Evolutionary conservation across 2,113 vertebrate genomes (phyloP).

Genomic region (Corythaeola cristata): DNA sequence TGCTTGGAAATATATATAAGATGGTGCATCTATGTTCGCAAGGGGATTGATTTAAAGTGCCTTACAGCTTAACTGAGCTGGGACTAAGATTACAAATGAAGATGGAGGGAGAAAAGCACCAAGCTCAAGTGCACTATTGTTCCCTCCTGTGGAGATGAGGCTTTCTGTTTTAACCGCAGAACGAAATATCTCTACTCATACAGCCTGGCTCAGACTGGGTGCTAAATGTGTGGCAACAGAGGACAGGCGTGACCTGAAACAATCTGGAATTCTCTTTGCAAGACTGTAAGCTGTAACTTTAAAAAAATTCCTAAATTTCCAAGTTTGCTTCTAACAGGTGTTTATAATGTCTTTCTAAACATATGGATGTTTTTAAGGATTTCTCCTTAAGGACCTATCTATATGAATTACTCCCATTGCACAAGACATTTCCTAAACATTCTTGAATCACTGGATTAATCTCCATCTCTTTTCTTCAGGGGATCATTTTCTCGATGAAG

Average conservation of each 20-base stretch:
- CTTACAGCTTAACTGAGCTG: neutral
- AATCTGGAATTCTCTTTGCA: neutral
- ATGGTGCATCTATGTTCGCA: neutral
- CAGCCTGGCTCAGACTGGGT: neutral
- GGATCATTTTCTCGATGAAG: neutral
- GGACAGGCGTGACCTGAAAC: neutral
- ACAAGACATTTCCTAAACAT: constrained; percentile 29
- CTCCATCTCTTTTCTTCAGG: constrained; percentile 14
- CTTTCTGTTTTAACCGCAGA: neutral
- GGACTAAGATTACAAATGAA: neutral
- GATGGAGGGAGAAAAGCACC: neutral
- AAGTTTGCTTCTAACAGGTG: neutral
- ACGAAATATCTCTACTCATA: neutral
- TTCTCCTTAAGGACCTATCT: constrained; percentile 16
- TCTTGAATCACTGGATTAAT: constrained; percentile 2
- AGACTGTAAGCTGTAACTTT: neutral
- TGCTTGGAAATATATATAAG: neutral
- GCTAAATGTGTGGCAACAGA: neutral
- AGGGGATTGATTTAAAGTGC: neutral
- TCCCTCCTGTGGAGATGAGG: neutral
- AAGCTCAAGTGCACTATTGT: neutral
- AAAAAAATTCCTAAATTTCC: neutral
- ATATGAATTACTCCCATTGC: constrained; percentile 23
- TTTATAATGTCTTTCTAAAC: constrained; percentile 20
- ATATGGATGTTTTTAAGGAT: constrained; percentile 22